Percentiles rank a stretch among this genome's conserved stretches.
These are phyloP conservation scores for Apostichopus japonicus DNA, from an alignment of 35 echinoderm and acorn worm genomes.

Conservation along the genomic window DNA sequence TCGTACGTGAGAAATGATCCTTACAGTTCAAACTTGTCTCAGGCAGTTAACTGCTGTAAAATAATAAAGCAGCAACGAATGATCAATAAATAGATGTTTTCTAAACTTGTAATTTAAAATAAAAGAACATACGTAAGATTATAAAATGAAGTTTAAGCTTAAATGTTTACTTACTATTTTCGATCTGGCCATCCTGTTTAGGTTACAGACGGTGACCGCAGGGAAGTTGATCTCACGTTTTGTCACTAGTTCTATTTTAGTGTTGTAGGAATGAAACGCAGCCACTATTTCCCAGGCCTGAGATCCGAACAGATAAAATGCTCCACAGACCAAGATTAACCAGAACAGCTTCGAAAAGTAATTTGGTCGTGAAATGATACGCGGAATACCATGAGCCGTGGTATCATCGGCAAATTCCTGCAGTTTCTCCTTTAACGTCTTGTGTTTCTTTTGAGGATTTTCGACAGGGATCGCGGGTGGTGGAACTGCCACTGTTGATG, in stretches of 20 bases:
- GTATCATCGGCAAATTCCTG: conserved; percentile 68
- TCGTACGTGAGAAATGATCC: no score
- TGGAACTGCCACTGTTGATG: background rate
- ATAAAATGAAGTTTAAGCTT: no score
- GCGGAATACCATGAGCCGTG: conserved; percentile 77
- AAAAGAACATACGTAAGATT: no score
- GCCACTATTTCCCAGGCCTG: conserved; percentile 42
- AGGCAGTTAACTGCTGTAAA: no score
- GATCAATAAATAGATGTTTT: no score
- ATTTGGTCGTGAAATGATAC: conserved; percentile 46
- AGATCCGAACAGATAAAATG: conserved; percentile 40
- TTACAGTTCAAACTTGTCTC: no score
- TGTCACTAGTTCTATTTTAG: conserved; percentile 71
- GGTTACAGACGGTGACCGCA: conserved; percentile 87
- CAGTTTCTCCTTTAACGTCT: conserved; percentile 1
- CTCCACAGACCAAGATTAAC: conserved; percentile 45
- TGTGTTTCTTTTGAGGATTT: background rate
- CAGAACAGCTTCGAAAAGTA: conserved; percentile 68
- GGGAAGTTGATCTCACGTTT: conserved; percentile 67
- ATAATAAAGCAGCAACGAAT: no score
- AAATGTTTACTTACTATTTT: conserved; percentile 23
- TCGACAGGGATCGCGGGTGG: background rate
- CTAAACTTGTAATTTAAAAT: no score
- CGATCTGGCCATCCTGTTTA: conserved; percentile 80
- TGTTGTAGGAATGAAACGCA: conserved; percentile 75